A percentile compares a stretch with the other conserved stretches of the same genome.
Conservation (phyloP, 2,797 vertebrate genomes). For the Sebastes miniatus region DNA sequence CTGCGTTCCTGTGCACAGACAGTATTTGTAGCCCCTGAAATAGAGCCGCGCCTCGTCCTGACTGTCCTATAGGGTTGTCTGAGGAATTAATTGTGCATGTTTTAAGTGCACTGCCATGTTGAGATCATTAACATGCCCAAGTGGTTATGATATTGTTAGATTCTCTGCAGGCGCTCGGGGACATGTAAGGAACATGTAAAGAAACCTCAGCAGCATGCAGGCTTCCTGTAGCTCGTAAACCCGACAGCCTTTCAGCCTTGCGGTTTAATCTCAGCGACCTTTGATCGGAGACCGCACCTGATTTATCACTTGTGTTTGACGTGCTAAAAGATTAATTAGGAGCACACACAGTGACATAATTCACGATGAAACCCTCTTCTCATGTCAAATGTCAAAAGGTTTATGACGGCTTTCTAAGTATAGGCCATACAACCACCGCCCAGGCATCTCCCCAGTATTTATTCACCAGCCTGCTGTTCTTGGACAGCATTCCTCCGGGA, state of each 20-base stretch:
- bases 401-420: slow-evolving; percentile 77
- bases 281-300: slow-evolving; percentile 10
- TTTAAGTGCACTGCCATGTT: slow-evolving; percentile 3
- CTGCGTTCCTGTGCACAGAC: slow-evolving; percentile 24
- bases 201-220: neutral
- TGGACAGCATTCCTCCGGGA: slow-evolving; percentile 68
- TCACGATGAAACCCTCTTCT: slow-evolving; percentile 60
- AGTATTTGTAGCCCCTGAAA: slow-evolving; percentile 1
- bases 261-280: slow-evolving; percentile 29
- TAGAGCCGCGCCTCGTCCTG: slow-evolving; percentile 28
- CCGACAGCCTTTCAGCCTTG: slow-evolving; percentile 25
- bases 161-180: neutral
- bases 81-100: slow-evolving; percentile 7
- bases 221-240: slow-evolving; percentile 21
- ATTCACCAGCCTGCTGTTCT: slow-evolving; percentile 68
- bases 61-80: neutral
- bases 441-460: slow-evolving; percentile 72
- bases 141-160: slow-evolving; percentile 10
- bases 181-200: neutral
- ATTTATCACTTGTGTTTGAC: slow-evolving; percentile 38
- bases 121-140: neutral
- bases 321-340: slow-evolving; percentile 65
- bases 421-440: slow-evolving; percentile 64
- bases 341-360: slow-evolving; percentile 47
- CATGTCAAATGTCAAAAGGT: slow-evolving; percentile 82